Evolutionary conservation across 2,797 vertebrate genomes (phyloP).

Genomic region (Artibeus lituratus): DNA sequence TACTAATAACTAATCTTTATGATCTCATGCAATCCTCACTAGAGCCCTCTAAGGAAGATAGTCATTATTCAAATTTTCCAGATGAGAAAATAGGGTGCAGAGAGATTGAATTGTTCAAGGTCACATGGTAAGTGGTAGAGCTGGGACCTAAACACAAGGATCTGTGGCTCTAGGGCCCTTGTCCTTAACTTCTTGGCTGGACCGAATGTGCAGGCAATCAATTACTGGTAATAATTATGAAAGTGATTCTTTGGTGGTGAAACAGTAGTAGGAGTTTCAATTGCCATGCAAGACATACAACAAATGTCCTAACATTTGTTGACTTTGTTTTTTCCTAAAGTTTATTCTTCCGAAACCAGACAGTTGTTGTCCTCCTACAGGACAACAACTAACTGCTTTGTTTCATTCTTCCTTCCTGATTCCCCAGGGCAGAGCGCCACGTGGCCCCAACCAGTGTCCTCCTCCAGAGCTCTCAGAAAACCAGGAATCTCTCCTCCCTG

Average conservation of each 20-base stretch:
- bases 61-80: neutral
- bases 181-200: neutral
- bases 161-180: neutral
- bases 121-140: neutral
- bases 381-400: neutral
- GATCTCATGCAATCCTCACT: neutral
- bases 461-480: neutral
- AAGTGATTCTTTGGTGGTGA: neutral
- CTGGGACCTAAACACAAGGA: neutral
- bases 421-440: neutral
- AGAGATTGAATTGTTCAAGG: neutral
- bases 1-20: neutral
- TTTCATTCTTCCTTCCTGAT: neutral
- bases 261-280: neutral
- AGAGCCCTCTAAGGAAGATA: neutral
- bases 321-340: neutral
- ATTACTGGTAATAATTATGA: neutral
- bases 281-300: neutral
- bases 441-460: neutral
- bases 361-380: neutral
- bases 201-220: neutral
- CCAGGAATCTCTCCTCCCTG: neutral
- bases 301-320: neutral
- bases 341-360: slow-evolving; percentile 8
- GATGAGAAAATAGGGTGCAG: neutral